These are phyloP conservation scores for Thecocarcelia acutangulata DNA, from an alignment of 2,888 invertebrate species.

Conservation along the genomic window DNA sequence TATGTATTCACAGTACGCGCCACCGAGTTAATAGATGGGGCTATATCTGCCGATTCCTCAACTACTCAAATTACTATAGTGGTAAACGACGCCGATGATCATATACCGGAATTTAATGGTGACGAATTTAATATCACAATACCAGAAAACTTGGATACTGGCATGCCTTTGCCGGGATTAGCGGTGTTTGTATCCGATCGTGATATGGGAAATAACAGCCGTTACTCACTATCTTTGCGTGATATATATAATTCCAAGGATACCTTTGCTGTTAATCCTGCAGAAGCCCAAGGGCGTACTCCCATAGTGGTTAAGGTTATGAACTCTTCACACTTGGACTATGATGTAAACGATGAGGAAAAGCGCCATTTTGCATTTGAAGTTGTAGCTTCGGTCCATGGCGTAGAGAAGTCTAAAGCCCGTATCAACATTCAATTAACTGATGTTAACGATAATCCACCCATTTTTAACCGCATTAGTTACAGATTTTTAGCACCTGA, in stretches of 20 bases:
- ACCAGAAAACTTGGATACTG: conserved; percentile 88
- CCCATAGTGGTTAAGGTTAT: conserved; percentile 88
- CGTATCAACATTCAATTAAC: conserved; percentile 85
- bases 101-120: conserved; percentile 87
- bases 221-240: conserved; percentile 85
- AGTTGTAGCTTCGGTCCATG: conserved; percentile 84
- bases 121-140: conserved; percentile 86
- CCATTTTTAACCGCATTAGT: conserved; percentile 85
- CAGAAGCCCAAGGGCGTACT: conserved; percentile 87
- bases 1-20: conserved; percentile 88
- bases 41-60: conserved; percentile 86
- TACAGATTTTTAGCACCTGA: conserved; percentile 87
- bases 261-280: conserved; percentile 86
- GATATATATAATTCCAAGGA: conserved; percentile 84
- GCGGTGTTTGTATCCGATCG: conserved; percentile 88
- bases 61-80: conserved; percentile 88
- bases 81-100: conserved; percentile 90
- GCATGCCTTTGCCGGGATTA: conserved; percentile 87
- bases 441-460: conserved; percentile 91
- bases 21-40: conserved; percentile 88
- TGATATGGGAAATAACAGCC: conserved; percentile 88
- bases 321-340: conserved; percentile 86
- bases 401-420: conserved; percentile 83
- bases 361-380: conserved; percentile 86
- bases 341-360: conserved; percentile 85